Conservation (phyloP, 2,888 invertebrate species). For the Alviniconcha strummeri region DNA sequence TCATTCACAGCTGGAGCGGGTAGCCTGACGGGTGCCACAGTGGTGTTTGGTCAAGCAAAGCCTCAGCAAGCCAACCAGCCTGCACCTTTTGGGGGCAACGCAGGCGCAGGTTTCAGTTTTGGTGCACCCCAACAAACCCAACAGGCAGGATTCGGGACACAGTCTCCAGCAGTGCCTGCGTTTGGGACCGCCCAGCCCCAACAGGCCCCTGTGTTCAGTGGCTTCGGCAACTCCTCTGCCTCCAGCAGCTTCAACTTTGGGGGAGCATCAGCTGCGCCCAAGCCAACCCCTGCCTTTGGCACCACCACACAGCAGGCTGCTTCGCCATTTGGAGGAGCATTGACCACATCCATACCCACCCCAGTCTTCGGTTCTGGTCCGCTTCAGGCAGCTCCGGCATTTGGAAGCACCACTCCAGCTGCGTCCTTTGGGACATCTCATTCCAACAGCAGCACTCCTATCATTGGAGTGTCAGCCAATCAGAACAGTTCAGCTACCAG, state of each 20-base stretch:
- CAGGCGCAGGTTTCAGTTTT: background rate
- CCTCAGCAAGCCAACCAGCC: background rate
- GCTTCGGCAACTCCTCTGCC: conserved; percentile 14
- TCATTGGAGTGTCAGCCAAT: conserved; percentile 12
- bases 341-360: background rate
- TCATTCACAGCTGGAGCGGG: background rate
- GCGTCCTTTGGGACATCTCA: background rate
- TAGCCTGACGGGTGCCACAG: background rate
- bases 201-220: background rate
- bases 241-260: conserved; percentile 24
- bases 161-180: background rate
- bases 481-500: background rate
- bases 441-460: background rate
- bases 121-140: conserved; percentile 6
- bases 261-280: background rate
- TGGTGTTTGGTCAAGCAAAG: background rate
- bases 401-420: background rate
- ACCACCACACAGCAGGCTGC: background rate
- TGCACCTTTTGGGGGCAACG: conserved; percentile 1
- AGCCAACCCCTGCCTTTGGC: conserved; percentile 15
- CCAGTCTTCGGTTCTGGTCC: conserved; percentile 9
- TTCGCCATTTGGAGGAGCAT: background rate
- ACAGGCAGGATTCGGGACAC: background rate
- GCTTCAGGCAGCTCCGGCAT: background rate
- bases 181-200: conserved; percentile 8